phyloP scores from a whole-genome alignment of 2,888 invertebrate genomes.

The Theodoxus fluviatilis region DNA sequence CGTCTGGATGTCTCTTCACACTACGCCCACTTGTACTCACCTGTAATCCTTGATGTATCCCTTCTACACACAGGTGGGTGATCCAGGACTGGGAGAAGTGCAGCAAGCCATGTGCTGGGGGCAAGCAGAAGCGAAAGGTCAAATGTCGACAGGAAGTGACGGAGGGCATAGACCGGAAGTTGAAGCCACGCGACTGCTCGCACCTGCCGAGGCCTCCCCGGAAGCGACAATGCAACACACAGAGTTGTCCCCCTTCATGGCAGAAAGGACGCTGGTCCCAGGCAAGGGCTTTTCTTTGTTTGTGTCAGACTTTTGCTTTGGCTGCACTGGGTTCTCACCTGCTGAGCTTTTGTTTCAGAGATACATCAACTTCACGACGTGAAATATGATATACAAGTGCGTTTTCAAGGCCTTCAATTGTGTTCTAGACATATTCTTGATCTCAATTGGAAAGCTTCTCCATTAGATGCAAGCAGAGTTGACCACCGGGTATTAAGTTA shows the following conservation, averaged over 20 bases:
- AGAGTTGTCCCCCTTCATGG: slow-evolving; percentile 75
- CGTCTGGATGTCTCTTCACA: not conserved
- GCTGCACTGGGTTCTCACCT: too few relatives aligned
- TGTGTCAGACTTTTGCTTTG: not conserved
- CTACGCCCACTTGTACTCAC: not conserved
- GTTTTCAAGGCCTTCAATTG: too few relatives aligned
- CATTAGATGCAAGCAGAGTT: too few relatives aligned
- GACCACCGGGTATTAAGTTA: too few relatives aligned
- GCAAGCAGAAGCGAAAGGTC: slow-evolving; percentile 72
- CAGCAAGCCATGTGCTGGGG: slow-evolving; percentile 74
- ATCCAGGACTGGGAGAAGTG: slow-evolving; percentile 64
- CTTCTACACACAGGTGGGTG: slow-evolving; percentile 39
- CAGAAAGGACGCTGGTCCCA: slow-evolving; percentile 85
- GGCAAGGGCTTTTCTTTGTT: not conserved
- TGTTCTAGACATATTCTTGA: too few relatives aligned
- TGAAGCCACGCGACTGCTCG: slow-evolving; percentile 41
- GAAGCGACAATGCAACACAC: slow-evolving; percentile 49
- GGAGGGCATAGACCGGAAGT: slow-evolving; percentile 31
- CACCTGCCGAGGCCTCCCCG: slow-evolving; percentile 37
- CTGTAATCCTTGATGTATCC: not conserved
- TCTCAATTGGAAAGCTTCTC: too few relatives aligned
- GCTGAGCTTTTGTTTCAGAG: too few relatives aligned
- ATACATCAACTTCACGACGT: too few relatives aligned
- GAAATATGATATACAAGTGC: too few relatives aligned
- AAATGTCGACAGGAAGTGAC: slow-evolving; percentile 68